Percentiles rank a stretch among this genome's conserved stretches.
Evolutionary conservation across 2,113 vertebrate species (phyloP).

Genomic region (Ammospiza caudacuta): DNA sequence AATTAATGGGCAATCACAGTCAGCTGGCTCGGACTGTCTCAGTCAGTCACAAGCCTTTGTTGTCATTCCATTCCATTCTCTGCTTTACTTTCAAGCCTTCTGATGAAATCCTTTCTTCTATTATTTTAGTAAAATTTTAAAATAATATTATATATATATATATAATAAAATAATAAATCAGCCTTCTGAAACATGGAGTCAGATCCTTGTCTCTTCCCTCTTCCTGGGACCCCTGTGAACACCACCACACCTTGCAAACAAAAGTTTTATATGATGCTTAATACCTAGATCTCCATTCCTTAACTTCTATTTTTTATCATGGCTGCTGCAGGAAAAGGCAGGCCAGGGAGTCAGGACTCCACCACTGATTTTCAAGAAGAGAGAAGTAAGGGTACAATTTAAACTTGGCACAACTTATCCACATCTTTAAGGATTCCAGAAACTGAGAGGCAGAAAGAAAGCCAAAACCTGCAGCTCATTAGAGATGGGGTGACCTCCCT

Average conservation of each 20-base stretch:
- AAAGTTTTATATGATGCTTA: background rate
- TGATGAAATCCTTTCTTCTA: too few relatives aligned
- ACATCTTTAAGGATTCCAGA: background rate
- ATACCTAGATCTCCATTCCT: background rate
- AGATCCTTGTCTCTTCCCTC: too few relatives aligned
- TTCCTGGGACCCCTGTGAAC: too few relatives aligned
- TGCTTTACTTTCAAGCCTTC: too few relatives aligned
- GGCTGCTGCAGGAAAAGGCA: background rate
- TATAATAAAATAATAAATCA: too few relatives aligned
- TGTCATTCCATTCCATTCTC: too few relatives aligned
- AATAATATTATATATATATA: too few relatives aligned
- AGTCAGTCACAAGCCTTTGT: too few relatives aligned
- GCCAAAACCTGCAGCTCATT: background rate
- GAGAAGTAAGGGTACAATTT: background rate
- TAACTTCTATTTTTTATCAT: background rate
- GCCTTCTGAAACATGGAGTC: too few relatives aligned
- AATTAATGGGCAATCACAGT: too few relatives aligned
- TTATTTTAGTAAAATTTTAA: too few relatives aligned
- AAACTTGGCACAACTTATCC: background rate
- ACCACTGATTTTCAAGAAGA: background rate
- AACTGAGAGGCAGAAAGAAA: background rate
- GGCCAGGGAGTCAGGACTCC: background rate
- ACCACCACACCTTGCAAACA: background rate
- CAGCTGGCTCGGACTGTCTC: too few relatives aligned
- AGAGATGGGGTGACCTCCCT: background rate